These are phyloP conservation scores for Epizoanthus stellaris DNA, from an alignment of 92 coral and sea anemone species.

Conservation along the genomic window DNA sequence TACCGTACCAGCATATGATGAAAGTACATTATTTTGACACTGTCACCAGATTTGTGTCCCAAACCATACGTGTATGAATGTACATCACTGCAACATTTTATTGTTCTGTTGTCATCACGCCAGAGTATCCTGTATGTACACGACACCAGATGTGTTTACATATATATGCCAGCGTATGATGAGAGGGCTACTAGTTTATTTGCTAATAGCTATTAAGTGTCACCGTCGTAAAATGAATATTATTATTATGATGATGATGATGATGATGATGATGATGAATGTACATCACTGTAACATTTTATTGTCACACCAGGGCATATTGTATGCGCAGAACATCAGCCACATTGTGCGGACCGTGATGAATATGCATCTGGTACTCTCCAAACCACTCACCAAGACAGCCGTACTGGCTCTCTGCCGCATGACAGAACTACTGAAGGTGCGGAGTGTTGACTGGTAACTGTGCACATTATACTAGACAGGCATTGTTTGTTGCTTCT, in stretches of 20 bases:
- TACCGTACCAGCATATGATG: too few relatives aligned
- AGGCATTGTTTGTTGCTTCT: too few relatives aligned
- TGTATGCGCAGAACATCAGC: conserved; percentile 87
- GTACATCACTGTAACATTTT: not conserved
- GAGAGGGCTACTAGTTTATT: too few relatives aligned
- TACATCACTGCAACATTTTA: not conserved
- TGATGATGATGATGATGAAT: not conserved
- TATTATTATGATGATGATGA: too few relatives aligned
- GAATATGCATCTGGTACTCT: conserved; percentile 94
- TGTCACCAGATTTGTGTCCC: not conserved
- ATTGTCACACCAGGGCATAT: conserved; percentile 70
- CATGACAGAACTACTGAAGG: conserved; percentile 91
- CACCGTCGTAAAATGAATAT: too few relatives aligned
- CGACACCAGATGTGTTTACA: too few relatives aligned
- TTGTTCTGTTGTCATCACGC: not conserved
- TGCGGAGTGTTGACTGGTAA: conserved; percentile 2
- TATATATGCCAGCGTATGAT: too few relatives aligned
- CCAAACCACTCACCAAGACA: conserved; percentile 94
- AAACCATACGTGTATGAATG: not conserved
- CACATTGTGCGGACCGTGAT: conserved; percentile 92
- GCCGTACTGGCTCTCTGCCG: conserved; percentile 94
- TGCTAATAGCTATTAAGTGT: too few relatives aligned
- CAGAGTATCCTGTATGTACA: conserved; percentile 75
- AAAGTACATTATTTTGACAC: too few relatives aligned
- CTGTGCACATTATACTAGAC: not conserved